A percentile compares a stretch with the other conserved stretches of the same genome.
phyloP scores from a whole-genome alignment of 2,113 vertebrate genomes.

The Scytalopus superciliaris region DNA sequence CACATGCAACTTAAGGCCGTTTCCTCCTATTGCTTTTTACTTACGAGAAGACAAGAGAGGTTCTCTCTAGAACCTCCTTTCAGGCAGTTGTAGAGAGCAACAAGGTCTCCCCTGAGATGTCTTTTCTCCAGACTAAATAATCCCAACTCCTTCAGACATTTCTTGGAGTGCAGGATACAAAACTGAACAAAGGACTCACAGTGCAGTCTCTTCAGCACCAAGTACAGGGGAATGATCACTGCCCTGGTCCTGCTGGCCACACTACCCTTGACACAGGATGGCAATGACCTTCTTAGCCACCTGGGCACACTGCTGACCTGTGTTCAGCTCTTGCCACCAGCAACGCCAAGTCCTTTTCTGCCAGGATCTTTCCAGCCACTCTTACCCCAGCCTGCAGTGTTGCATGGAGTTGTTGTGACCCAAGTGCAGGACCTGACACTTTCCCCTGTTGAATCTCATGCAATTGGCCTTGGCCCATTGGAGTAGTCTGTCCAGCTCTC shows the following conservation, averaged over 20 bases:
- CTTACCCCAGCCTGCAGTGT: background rate
- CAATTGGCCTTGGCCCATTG: background rate
- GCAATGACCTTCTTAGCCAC: background rate
- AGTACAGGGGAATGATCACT: background rate
- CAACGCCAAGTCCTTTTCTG: accelerated
- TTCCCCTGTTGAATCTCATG: background rate
- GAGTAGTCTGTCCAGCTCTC: background rate
- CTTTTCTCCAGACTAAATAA: background rate
- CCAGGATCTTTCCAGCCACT: background rate
- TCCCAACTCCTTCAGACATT: background rate
- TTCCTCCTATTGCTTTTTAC: background rate
- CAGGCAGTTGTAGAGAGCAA: background rate
- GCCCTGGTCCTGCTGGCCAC: background rate
- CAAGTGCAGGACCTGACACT: background rate
- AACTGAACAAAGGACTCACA: background rate
- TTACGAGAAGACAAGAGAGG: too few species aligned
- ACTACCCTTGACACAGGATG: background rate
- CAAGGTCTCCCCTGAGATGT: background rate
- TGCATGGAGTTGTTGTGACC: background rate
- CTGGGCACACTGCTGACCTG: background rate
- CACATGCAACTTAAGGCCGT: background rate
- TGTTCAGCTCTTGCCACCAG: background rate
- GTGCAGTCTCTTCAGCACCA: accelerated
- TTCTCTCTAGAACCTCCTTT: background rate
- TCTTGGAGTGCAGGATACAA: background rate